Percentiles rank a stretch among this genome's conserved stretches.
Conservation (phyloP, 2,113 vertebrate species). For the Halcyon senegalensis region DNA sequence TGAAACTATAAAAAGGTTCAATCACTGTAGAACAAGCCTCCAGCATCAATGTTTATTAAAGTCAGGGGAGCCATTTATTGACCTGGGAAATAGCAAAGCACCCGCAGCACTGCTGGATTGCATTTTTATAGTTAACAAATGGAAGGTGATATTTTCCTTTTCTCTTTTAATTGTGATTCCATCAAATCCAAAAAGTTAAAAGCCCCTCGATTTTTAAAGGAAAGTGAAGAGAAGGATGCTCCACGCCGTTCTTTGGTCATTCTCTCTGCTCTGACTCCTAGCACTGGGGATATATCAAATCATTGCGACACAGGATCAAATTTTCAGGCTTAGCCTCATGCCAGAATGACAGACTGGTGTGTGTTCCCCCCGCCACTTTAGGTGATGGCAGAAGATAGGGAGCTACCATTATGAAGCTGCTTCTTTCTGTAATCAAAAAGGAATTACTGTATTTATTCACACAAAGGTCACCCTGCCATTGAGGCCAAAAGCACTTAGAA, state of each 20-base stretch:
- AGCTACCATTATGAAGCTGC: not conserved
- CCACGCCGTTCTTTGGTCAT: not conserved
- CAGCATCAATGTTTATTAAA: conserved; percentile 72
- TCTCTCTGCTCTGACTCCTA: not conserved
- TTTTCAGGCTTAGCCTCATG: not conserved
- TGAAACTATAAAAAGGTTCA: conserved; percentile 70
- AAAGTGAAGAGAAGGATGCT: not conserved
- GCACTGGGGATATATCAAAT: not conserved
- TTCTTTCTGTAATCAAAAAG: conserved; percentile 36
- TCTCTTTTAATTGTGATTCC: conserved; percentile 56
- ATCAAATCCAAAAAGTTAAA: conserved; percentile 45
- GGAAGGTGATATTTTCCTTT: conserved; percentile 43
- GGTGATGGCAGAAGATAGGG: not conserved
- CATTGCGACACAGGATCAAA: not conserved
- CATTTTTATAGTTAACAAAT: conserved; percentile 64
- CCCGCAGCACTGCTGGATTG: conserved; percentile 48
- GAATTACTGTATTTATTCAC: conserved; percentile 41
- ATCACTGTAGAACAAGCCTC: conserved; percentile 65
- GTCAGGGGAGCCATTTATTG: conserved; percentile 60
- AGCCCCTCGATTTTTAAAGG: conserved; percentile 15
- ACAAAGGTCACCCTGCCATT: conserved; percentile 13
- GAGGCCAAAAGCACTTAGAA: not conserved
- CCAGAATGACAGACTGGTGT: not conserved
- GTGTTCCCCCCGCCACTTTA: not conserved
- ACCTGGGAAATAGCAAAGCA: conserved; percentile 69